Conservation (phyloP, 2,113 vertebrate genomes). For the rat (Rattus norvegicus) region GRCr8 NC_086024.1:6055001-6055500, state of each 20-base stretch:
- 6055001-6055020: background rate
- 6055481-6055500: background rate
- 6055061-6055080: background rate
- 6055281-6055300: background rate
- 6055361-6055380: background rate
- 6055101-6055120: background rate
- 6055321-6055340: background rate
- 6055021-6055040: background rate
- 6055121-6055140: background rate
- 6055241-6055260: background rate
- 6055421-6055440: background rate
- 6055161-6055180: background rate
- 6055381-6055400: background rate
- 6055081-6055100: background rate
- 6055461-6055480: background rate
- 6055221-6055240: background rate
- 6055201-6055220: background rate
- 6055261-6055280: background rate
- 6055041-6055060: background rate
- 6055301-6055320: background rate
- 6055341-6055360: background rate
- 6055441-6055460: background rate
- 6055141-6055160: background rate
- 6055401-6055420: background rate
- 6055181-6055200: background rate